Percentiles rank a stretch among this genome's conserved stretches.
phyloP scores from a whole-genome alignment of 2,888 invertebrate genomes.

The Trachelus tabidus region DNA sequence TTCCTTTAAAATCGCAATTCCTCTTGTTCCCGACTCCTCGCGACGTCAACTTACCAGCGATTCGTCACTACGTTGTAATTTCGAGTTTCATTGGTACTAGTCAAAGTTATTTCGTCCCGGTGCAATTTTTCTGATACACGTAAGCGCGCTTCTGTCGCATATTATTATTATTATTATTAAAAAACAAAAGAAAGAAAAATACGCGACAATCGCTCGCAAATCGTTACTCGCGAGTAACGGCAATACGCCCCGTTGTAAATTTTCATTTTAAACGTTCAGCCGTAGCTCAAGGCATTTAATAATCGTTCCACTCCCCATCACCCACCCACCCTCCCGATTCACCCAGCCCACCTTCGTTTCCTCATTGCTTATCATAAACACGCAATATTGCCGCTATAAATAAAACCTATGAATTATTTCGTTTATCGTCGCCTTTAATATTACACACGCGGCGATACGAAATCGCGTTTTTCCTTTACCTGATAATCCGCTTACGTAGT shows the following conservation, averaged over 20 bases:
- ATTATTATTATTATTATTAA: neutral
- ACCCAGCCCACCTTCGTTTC: neutral
- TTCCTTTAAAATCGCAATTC: too few relatives aligned
- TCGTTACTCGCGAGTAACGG: too few relatives aligned
- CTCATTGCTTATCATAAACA: neutral
- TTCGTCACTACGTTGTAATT: neutral
- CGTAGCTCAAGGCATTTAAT: neutral
- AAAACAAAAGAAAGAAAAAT: neutral
- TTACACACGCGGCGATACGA: neutral
- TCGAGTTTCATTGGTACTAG: neutral
- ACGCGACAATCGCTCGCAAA: neutral
- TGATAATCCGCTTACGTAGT: neutral
- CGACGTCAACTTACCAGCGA: neutral
- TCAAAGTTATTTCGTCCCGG: neutral
- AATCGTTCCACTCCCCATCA: neutral
- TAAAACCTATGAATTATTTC: neutral
- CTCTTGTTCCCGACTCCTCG: neutral
- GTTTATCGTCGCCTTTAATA: neutral
- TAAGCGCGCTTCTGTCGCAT: neutral
- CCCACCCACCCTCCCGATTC: neutral
- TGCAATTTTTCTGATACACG: neutral
- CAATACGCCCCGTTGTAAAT: neutral
- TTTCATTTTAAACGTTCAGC: neutral
- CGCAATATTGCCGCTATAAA: neutral
- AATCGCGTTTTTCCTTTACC: neutral